Conservation (phyloP, 1,140 invertebrate species). For the Euborellia annulipes region DNA sequence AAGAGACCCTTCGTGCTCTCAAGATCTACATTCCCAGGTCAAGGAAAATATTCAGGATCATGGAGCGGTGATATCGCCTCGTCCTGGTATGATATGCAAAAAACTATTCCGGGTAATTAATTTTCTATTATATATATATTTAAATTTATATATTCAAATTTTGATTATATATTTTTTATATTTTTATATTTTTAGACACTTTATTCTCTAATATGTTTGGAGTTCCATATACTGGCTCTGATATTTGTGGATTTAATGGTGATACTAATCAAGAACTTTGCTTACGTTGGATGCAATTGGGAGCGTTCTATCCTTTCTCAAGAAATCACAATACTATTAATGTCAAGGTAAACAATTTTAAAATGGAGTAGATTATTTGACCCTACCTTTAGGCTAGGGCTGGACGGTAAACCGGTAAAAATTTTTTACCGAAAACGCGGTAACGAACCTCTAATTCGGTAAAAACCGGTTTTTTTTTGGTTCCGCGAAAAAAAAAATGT, state of each 20-base stretch:
- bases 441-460: too few species aligned
- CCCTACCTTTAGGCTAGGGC: too few species aligned
- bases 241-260: constrained; percentile 77
- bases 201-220: constrained; percentile 71
- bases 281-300: constrained; percentile 65
- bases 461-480: too few species aligned
- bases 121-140: constrained; percentile 1
- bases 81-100: constrained; percentile 46
- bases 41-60: constrained; percentile 66
- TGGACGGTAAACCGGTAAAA: too few species aligned
- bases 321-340: constrained; percentile 69
- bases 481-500: too few species aligned
- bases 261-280: constrained; percentile 59
- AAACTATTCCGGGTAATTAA: constrained; percentile 40
- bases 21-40: constrained; percentile 64
- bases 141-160: constrained; percentile 4
- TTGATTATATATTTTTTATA: constrained; percentile 7
- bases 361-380: too few species aligned
- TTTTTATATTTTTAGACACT: constrained; percentile 46
- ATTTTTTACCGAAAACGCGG: too few species aligned
- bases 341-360: constrained; percentile 38
- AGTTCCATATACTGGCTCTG: constrained; percentile 69
- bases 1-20: constrained; percentile 70
- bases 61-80: constrained; percentile 78
- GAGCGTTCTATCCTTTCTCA: constrained; percentile 75